Percentiles rank a stretch among this genome's conserved stretches.
Conservation (phyloP, 2,113 vertebrate species). For the Lipophrys pholis region DNA sequence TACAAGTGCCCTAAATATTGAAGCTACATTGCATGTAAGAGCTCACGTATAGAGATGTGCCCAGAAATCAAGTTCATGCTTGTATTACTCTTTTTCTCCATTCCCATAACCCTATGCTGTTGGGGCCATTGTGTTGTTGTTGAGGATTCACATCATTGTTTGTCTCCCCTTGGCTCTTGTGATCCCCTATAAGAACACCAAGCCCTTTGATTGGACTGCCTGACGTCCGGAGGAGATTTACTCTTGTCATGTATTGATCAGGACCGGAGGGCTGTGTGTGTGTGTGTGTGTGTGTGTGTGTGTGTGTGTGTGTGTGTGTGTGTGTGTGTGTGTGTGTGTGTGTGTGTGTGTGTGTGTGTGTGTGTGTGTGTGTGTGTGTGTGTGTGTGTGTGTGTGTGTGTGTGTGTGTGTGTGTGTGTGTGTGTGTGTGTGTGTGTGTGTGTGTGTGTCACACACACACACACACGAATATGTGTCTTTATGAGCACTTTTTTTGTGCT, state of each 20-base stretch:
- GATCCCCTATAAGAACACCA: constrained; percentile 82
- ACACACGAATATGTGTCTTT: no score
- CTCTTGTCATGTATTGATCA: constrained; percentile 85
- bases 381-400: constrained; percentile 21
- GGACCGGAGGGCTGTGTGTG: constrained; percentile 76
- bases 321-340: constrained; percentile 50
- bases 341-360: constrained; percentile 31
- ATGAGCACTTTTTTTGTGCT: constrained; percentile 57
- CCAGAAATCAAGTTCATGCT: constrained; percentile 55
- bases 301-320: constrained; percentile 28
- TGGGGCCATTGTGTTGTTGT: constrained; percentile 76
- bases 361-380: constrained; percentile 30
- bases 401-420: constrained; percentile 52
- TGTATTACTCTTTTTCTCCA: constrained; percentile 54
- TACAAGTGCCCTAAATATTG: constrained; percentile 28
- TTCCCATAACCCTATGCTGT: constrained; percentile 78
- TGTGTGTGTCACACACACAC: constrained; percentile 7
- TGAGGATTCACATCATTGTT: constrained; percentile 80
- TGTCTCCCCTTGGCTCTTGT: constrained; percentile 78
- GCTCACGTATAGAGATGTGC: constrained; percentile 13
- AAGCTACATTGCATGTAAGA: constrained; percentile 22
- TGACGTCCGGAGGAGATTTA: constrained; percentile 84
- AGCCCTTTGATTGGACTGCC: constrained; percentile 83
- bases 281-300: constrained; percentile 30
- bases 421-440: constrained; percentile 33